Evolutionary conservation across 2,113 vertebrate species (phyloP).

Genomic region (Chloropsis cyanopogon): DNA sequence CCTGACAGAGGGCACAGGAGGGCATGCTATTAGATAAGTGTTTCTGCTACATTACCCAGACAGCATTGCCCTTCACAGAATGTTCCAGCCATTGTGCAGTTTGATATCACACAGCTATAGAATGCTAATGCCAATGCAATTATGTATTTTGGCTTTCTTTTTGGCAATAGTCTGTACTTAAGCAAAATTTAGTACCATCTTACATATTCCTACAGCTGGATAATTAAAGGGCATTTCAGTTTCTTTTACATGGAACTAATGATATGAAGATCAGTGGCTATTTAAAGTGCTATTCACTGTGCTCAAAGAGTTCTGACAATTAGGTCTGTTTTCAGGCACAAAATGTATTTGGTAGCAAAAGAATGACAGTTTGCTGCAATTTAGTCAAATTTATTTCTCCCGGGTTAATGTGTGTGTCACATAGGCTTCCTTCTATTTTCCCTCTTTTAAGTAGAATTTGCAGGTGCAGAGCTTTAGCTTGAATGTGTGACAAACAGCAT

Average conservation of each 20-base stretch:
- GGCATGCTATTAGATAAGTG: slow-evolving; percentile 54
- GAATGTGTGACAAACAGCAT: not conserved
- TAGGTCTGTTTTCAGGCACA: not conserved
- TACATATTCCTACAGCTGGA: slow-evolving; percentile 64
- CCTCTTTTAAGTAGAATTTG: not conserved
- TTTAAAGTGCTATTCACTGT: slow-evolving; percentile 43
- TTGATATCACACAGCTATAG: slow-evolving; percentile 38
- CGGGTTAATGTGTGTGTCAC: not conserved
- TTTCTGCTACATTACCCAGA: slow-evolving; percentile 68
- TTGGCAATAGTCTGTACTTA: slow-evolving; percentile 62
- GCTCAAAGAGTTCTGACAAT: not conserved
- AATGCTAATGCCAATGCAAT: slow-evolving; percentile 69
- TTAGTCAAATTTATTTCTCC: not conserved
- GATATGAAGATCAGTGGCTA: slow-evolving; percentile 55
- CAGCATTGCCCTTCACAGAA: slow-evolving; percentile 67
- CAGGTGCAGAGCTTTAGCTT: not conserved
- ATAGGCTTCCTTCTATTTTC: not conserved
- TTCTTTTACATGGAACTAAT: slow-evolving; percentile 57
- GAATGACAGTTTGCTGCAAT: not conserved
- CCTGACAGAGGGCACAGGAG: slow-evolving; percentile 55
- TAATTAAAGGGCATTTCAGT: slow-evolving; percentile 72
- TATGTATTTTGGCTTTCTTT: slow-evolving; percentile 70
- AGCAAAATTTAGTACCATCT: slow-evolving; percentile 69
- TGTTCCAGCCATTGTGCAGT: slow-evolving; percentile 54
- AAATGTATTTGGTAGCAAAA: not conserved